Base-by-base conservation (phyloP, 2,888 invertebrate genomes). In the Stictocephala bisonia region DNA sequence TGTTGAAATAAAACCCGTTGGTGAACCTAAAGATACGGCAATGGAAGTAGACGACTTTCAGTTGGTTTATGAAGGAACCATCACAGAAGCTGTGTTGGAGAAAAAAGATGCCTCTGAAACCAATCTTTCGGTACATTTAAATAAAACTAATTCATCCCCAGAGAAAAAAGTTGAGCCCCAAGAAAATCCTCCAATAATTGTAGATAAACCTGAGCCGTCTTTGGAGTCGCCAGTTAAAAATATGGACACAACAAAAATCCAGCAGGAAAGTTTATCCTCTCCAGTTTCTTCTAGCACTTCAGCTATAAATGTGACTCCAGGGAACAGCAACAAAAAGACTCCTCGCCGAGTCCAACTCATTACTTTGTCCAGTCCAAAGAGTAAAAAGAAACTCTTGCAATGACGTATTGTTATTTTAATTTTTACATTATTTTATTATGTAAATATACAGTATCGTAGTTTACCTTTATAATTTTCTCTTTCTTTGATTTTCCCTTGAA, bases 291-390 rank as follows among this genome's bases (percentile, higher is more conserved):
- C 13, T 9, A 40, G 13, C n/a, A 7, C 3, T n/a, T 13, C 41
- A 20, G 7, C 13, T 40, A 44, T 18, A 1, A 44, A 29, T 15
- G 69, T 75, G n/a, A 75, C 29, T 71, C 76, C 73, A 26, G 76
- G 72, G 24, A 72, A 75, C 11, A 20, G 35, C 15, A 27, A 64
- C 18, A 69, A 70, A 0, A 90, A 88, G 82, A 88, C 88, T 0
- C 91, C 91, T 0, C 83, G 93, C 18, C 84, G 93, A 76, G 91
- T 93, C 3, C 87, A 88, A 76, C 88, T 94, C 71, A 92, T 92
- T 24, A 93, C 93, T 0, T 84, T 94, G 40, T 92, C 93, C 2
- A 93, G 93, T 80, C 93, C 93, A 53, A 93, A 92, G 83, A 89
- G 88, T 74, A 86, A 86, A 79, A 92, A 90, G 81, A 89, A 88